Evolutionary conservation across 1,140 invertebrate species (phyloP).

Genomic region (Solenopsis invicta): DNA sequence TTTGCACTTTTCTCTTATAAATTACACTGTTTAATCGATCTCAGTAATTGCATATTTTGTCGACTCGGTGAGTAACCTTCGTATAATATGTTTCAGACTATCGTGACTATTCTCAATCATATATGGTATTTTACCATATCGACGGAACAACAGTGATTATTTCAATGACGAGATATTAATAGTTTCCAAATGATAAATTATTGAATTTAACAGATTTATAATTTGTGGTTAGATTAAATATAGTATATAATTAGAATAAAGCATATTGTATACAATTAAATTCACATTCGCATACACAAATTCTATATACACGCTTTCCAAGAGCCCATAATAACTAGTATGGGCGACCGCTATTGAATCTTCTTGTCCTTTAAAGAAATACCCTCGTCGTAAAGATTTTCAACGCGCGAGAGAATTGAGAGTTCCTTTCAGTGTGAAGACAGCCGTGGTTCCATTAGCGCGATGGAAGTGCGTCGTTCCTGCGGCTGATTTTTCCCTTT

Average conservation of each 20-base stretch:
- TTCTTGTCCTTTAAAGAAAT: slow-evolving; percentile 19
- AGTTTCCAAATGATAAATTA: slow-evolving; percentile 18
- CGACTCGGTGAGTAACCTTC: neutral
- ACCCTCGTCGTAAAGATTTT: slow-evolving; percentile 21
- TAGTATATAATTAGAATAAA: neutral
- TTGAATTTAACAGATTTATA: slow-evolving; percentile 13
- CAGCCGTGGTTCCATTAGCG: slow-evolving; percentile 56
- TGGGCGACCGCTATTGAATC: slow-evolving; percentile 23
- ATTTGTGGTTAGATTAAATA: slow-evolving; percentile 14
- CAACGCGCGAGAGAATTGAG: slow-evolving; percentile 42
- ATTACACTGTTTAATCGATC: slow-evolving; percentile 17
- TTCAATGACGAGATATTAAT: neutral
- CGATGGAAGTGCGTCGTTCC: slow-evolving; percentile 55
- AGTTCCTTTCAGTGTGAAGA: slow-evolving; percentile 51
- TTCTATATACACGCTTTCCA: neutral
- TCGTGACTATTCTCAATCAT: neutral
- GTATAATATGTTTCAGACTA: neutral
- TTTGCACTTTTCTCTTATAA: slow-evolving; percentile 22
- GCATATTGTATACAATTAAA: slow-evolving; percentile 2
- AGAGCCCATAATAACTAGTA: neutral
- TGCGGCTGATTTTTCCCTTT: slow-evolving; percentile 57
- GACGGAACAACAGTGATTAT: neutral
- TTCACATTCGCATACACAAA: neutral
- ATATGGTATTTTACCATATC: slow-evolving; percentile 12
- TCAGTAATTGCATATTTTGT: slow-evolving; percentile 1